A percentile compares a stretch with the other conserved stretches of the same genome.
Evolutionary conservation across 2,888 invertebrate species (phyloP).

Genomic region (Tineola bisselliella): DNA sequence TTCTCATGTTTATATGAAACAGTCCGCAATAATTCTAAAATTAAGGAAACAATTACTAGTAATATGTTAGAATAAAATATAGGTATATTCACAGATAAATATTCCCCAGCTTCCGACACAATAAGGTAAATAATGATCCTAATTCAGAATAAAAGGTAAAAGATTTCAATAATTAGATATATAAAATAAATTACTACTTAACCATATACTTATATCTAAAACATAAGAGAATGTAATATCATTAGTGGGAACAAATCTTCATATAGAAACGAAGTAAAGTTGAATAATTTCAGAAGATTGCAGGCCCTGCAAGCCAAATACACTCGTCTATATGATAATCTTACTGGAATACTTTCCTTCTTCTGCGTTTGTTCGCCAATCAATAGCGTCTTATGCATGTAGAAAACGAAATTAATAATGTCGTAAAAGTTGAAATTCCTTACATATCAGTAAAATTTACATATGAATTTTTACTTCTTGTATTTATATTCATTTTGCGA

Average conservation of each 20-base stretch:
- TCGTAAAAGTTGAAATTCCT: not conserved
- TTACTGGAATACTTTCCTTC: not conserved
- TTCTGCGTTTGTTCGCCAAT: not conserved
- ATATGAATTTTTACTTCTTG: not conserved
- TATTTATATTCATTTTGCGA: no score
- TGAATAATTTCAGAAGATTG: not conserved
- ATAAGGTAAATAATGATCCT: no score
- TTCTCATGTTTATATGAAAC: no score
- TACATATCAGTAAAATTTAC: not conserved
- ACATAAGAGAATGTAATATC: not conserved
- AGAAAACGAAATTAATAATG: not conserved
- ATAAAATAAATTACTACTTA: no score
- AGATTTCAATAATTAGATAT: no score
- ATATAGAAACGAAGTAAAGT: not conserved
- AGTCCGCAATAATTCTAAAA: no score
- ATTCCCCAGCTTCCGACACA: no score
- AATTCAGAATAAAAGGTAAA: no score
- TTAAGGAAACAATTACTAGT: no score
- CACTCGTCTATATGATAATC: constrained; percentile 12
- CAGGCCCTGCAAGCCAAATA: constrained; percentile 1
- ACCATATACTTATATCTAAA: no score
- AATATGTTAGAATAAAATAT: no score
- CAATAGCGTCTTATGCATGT: not conserved
- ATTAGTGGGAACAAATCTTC: not conserved
- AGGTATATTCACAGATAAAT: no score